phyloP scores from a whole-genome alignment of 2,113 vertebrate species.

The Zapus hudsonius region DNA sequence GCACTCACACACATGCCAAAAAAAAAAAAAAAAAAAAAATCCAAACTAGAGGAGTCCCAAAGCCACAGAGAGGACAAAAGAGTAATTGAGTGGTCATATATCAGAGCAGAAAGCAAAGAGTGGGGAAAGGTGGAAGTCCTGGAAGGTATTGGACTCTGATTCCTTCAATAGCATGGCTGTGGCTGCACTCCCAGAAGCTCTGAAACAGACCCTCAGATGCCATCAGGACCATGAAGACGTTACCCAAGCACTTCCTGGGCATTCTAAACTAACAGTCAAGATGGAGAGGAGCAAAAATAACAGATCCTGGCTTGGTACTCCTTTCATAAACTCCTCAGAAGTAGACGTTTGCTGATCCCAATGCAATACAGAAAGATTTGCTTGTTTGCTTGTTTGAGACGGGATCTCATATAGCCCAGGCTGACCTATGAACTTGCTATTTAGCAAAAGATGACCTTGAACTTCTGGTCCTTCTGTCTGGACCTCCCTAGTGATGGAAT shows the following conservation, averaged over 20 bases:
- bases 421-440: background rate
- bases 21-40: background rate
- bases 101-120: background rate
- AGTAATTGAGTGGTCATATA: background rate
- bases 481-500: too few relatives aligned
- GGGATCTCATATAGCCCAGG: background rate
- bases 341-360: background rate
- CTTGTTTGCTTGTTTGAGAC: background rate
- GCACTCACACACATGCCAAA: too few relatives aligned
- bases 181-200: background rate
- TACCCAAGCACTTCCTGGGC: background rate
- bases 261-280: background rate
- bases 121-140: background rate
- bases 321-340: background rate
- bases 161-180: fast-evolving
- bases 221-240: background rate
- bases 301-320: background rate
- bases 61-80: background rate
- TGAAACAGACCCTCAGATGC: background rate
- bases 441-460: too few relatives aligned
- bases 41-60: background rate
- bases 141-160: background rate
- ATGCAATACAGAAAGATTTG: background rate
- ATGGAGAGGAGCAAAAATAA: background rate
- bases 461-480: too few relatives aligned